Conservation (phyloP, 2,888 invertebrate species). For the Cataglyphis albicans region DNA sequence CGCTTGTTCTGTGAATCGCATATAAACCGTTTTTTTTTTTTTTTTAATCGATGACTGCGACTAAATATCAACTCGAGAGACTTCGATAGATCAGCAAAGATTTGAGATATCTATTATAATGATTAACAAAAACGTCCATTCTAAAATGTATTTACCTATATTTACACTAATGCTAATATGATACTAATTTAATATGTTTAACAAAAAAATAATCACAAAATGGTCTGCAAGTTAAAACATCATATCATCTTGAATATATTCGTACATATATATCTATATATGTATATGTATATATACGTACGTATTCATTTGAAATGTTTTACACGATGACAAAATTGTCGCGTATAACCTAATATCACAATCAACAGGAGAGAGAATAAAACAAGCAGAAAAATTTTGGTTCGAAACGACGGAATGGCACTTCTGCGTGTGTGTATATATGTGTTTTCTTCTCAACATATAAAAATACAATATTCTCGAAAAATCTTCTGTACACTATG, state of each 20-base stretch:
- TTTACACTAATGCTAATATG: constrained; percentile 79
- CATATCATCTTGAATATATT: constrained; percentile 59
- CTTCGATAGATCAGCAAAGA: constrained; percentile 57
- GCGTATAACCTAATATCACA: constrained; percentile 84
- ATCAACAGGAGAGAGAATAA: constrained; percentile 80
- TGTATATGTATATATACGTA: constrained; percentile 66
- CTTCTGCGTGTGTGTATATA: constrained; percentile 74
- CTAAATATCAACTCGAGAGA: constrained; percentile 63
- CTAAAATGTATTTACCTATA: constrained; percentile 78
- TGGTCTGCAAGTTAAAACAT: constrained; percentile 76
- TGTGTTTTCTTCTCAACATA: constrained; percentile 78
- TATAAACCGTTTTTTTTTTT: constrained; percentile 57
- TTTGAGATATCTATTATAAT: constrained; percentile 70
- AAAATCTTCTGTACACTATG: constrained; percentile 76
- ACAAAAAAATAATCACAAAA: constrained; percentile 76
- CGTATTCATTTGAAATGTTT: constrained; percentile 70
- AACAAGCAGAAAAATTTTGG: constrained; percentile 79
- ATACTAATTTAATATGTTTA: constrained; percentile 76
- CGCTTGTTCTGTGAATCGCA: constrained; percentile 76
- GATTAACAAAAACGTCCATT: constrained; percentile 74
- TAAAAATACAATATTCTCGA: constrained; percentile 79
- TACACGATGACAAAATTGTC: constrained; percentile 77
- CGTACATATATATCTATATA: constrained; percentile 56
- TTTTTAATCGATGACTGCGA: constrained; percentile 41
- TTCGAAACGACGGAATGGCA: constrained; percentile 82